Conservation (phyloP, 2,113 vertebrate species). For the Datnioides undecimradiatus region DNA sequence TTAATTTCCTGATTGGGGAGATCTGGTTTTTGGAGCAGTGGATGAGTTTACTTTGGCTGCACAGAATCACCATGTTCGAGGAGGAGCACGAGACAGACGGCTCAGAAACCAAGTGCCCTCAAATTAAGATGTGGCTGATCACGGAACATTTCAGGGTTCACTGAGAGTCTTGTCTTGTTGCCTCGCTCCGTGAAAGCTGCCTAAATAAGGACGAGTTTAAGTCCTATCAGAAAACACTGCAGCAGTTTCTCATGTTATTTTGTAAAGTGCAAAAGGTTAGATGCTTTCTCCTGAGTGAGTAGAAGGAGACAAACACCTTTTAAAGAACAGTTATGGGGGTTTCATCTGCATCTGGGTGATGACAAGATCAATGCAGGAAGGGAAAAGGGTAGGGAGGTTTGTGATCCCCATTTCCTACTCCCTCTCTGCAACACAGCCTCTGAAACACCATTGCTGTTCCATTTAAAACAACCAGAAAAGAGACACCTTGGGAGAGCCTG, state of each 20-base stretch:
- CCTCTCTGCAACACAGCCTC: constrained; percentile 24
- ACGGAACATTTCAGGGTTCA: constrained; percentile 59
- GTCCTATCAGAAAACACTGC: background rate
- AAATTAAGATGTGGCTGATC: constrained; percentile 56
- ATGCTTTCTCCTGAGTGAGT: background rate
- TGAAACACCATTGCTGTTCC: constrained; percentile 43
- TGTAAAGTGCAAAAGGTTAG: constrained; percentile 33
- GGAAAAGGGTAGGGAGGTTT: background rate
- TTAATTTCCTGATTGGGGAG: constrained; percentile 69
- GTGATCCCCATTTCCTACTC: background rate
- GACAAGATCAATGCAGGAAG: constrained; percentile 48
- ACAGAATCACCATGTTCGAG: constrained; percentile 9
- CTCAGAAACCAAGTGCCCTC: constrained; percentile 31
- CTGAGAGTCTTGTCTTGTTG: constrained; percentile 14
- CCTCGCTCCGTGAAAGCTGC: constrained; percentile 14
- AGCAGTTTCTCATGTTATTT: constrained; percentile 33
- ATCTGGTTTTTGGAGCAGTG: constrained; percentile 56
- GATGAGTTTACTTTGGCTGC: constrained; percentile 71
- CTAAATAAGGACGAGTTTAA: constrained; percentile 1
- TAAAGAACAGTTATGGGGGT: constrained; percentile 28
- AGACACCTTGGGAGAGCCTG: constrained; percentile 40
- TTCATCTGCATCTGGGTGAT: constrained; percentile 14
- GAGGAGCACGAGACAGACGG: constrained; percentile 22
- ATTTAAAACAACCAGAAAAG: constrained; percentile 66
- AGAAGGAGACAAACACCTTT: constrained; percentile 7